Evolutionary conservation across 2,888 invertebrate species (phyloP), one percentile per base, ranked within the genome.

Genomic region (Agrochola lychnidis): DNA sequence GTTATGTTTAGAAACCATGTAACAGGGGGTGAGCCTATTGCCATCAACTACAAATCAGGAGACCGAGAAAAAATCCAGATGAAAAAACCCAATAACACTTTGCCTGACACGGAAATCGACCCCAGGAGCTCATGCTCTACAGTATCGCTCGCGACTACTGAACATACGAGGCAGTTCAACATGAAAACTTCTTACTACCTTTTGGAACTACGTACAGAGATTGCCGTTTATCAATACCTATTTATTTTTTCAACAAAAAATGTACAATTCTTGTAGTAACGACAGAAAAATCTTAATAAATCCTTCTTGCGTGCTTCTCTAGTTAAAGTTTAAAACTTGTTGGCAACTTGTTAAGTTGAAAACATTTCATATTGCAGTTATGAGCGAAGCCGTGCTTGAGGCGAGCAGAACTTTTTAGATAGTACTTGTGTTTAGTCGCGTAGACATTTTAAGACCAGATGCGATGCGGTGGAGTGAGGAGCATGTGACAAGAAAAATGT

Each of bases 251-350:
- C 22, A 6, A 48, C 22, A 25, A 73, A 57, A 66, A 67, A 48
- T 6, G 22, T n/a, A 4, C 22, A 57, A 16, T 36, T 45, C 53
- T 75, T 59, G 57, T 40, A 56, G 64, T 48, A 75, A 57, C 83
- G 79, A 79, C 71, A 79, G 71, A 79, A 82, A 79, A 83, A 83
- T 76, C 66, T 73, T 83, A 83, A 82, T 83, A 82, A 83, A 82
- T 82, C 80, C 71, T 57, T 67, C 22, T 40, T 62, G 70, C 62
- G 64, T 67, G 62, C 69, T 69, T 68, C 56, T 63, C 19, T 30
- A 70, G 70, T 73, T 73, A 51, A 69, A 82, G 82, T 83, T 79
- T 40, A 45, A 83, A 82, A 82, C 76, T 82, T 72, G 83, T 78
- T 69, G 42, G 45, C 36, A 72, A 69, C 66, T 82, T 79, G 82